Conservation (phyloP, 1,140 invertebrate species). For the Tribolium castaneum region DNA sequence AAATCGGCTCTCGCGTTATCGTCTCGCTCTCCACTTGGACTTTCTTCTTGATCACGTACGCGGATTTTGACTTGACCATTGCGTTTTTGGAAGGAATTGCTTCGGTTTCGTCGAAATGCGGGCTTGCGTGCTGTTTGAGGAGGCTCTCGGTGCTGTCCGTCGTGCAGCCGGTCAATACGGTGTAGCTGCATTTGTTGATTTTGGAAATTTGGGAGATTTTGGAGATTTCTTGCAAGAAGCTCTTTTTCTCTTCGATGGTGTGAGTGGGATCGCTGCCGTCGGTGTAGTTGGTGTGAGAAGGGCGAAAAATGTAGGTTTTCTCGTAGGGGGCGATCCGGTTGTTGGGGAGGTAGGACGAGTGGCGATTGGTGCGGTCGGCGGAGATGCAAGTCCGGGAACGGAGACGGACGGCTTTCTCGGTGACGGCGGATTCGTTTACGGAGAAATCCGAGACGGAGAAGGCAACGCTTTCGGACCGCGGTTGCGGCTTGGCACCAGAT, state of each 20-base stretch:
- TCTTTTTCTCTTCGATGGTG: conserved; percentile 49
- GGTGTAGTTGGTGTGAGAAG: conserved; percentile 63
- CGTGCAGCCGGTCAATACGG: conserved; percentile 71
- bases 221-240: conserved; percentile 72
- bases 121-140: conserved; percentile 60
- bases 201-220: conserved; percentile 79
- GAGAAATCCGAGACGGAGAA: conserved; percentile 72
- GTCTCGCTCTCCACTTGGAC: conserved; percentile 59
- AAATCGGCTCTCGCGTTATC: conserved; percentile 77
- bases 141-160: conserved; percentile 79
- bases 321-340: conserved; percentile 63
- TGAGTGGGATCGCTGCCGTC: conserved; percentile 59
- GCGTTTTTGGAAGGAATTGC: conserved; percentile 60
- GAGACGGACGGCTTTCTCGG: conserved; percentile 57
- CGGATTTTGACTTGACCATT: conserved; percentile 74
- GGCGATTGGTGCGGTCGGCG: conserved; percentile 60
- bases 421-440: conserved; percentile 56
- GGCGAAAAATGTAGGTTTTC: conserved; percentile 64
- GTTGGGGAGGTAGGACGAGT: conserved; percentile 63
- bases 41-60: conserved; percentile 70
- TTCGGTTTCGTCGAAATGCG: conserved; percentile 57
- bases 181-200: conserved; percentile 78
- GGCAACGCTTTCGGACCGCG: conserved; percentile 74
- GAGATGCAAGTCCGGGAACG: conserved; percentile 59
- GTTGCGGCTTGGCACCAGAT: conserved; percentile 76